These are phyloP conservation scores for Hirtodrosophila histrioides DNA, from an alignment of 2,888 invertebrate species.

Conservation along the genomic window DNA sequence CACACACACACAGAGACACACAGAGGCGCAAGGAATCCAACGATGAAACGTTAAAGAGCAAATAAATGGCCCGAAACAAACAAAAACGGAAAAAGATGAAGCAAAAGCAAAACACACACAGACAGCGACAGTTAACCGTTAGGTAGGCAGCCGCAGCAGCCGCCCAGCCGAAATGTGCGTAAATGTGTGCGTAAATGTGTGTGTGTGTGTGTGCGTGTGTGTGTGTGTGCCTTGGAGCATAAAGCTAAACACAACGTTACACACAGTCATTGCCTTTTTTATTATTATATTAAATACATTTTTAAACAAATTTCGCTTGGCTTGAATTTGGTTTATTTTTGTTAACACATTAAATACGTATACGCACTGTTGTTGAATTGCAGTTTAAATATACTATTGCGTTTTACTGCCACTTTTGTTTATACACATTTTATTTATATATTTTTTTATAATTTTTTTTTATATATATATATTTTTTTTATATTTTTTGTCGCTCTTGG, in stretches of 20 bases:
- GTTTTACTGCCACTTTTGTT: slow-evolving; percentile 37
- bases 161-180: slow-evolving; percentile 22
- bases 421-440: slow-evolving; percentile 47
- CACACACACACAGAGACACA: neutral
- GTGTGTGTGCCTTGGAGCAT: slow-evolving; percentile 17
- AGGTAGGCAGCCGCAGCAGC: slow-evolving; percentile 23
- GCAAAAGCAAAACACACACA: slow-evolving; percentile 38
- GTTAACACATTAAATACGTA: slow-evolving; percentile 22
- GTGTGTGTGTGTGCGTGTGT: slow-evolving; percentile 20
- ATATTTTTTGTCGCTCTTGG: slow-evolving; percentile 18
- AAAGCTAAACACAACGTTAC: slow-evolving; percentile 25
- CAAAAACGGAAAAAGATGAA: slow-evolving; percentile 60
- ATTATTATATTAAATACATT: slow-evolving; percentile 29
- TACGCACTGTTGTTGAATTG: slow-evolving; percentile 39
- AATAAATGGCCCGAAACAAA: slow-evolving; percentile 72
- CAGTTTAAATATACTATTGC: slow-evolving; percentile 36
- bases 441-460: slow-evolving; percentile 10
- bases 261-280: slow-evolving; percentile 14
- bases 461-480: slow-evolving; percentile 15
- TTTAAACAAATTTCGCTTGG: slow-evolving; percentile 18
- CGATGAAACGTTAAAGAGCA: slow-evolving; percentile 71
- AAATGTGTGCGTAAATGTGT: slow-evolving; percentile 22
- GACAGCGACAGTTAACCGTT: slow-evolving; percentile 37
- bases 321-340: slow-evolving; percentile 6
- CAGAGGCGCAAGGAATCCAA: slow-evolving; percentile 18